Evolutionary conservation across 2,888 invertebrate genomes (phyloP).

Genomic region (Ophion costatus): DNA sequence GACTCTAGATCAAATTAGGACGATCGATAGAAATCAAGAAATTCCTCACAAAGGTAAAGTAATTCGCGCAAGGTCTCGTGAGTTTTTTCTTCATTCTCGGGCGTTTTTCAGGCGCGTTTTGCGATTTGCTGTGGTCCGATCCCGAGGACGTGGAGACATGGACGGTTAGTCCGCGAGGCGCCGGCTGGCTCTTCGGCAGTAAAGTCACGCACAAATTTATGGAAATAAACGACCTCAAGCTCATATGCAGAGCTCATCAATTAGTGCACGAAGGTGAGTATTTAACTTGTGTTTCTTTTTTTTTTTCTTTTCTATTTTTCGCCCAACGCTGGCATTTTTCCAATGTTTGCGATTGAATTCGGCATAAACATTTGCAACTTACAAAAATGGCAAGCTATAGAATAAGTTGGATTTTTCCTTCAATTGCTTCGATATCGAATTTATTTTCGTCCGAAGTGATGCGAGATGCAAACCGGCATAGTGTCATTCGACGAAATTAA

Average conservation of each 20-base stretch:
- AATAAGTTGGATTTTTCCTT: too few relatives aligned
- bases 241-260: conserved; percentile 99
- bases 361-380: not conserved
- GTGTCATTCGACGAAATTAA: not conserved
- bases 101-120: conserved; percentile 90
- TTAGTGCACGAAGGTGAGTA: conserved; percentile 97
- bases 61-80: not conserved
- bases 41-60: conserved; percentile 95
- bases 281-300: not conserved
- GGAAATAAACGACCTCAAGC: conserved; percentile 94
- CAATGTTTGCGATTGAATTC: not conserved
- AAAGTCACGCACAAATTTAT: conserved; percentile 97
- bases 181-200: conserved; percentile 98
- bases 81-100: not conserved
- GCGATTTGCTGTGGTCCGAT: conserved; percentile 99
- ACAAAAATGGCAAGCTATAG: not conserved
- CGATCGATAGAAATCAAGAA: conserved; percentile 97
- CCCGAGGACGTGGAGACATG: conserved; percentile 98
- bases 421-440: not conserved
- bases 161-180: conserved; percentile 97
- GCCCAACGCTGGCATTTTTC: not conserved
- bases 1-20: conserved; percentile 98
- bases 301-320: not conserved
- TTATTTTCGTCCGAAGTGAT: not conserved
- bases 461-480: not conserved